Base-by-base conservation (phyloP, 2,888 invertebrate species). In the Selenia dentaria region DNA sequence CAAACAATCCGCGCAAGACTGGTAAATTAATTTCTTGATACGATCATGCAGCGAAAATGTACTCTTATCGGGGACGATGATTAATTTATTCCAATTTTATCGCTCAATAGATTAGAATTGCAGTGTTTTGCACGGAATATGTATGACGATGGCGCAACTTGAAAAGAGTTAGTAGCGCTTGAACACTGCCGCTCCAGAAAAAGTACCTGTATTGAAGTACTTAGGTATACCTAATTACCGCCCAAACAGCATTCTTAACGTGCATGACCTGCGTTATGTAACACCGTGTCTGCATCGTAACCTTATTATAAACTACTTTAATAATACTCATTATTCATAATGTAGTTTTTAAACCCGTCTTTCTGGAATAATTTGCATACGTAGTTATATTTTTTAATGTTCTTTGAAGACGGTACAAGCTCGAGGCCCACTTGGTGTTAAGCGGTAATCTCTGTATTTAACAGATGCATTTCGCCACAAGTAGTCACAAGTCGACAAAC, bases 11-110 rank as follows among this genome's bases (percentile, higher is more conserved):
- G 62, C 73, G 62, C 56, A 64, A 54, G 58, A 84, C 84, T 84
- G 72, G 52, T 68, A 35, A 58, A 65, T 41, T 42, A 63, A 57
- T 65, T 67, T 56, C 59, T 64, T 67, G 61, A 68, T 67, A 66
- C 51, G 50, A 64, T 62, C 67, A 70, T 64, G 64, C 65, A 64
- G 61, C 67, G 64, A 70, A 67, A 62, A 57, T 53, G 45, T 71
- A 65, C 63, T 65, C 63, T 83, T 83, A 86, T 86, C 85, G 59
- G 51, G 31, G 51, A 63, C 67, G 64, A 69, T 79, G 68, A 78
- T 77, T 70, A 75, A 70, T 67, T 6, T 50, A 67, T 67, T 67
- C 66, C 59, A 60, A 59, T 60, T 54, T 62, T 73, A 74, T 72
- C 71, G 63, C 51, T 52, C 51, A 67, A 71, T 68, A 36, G 62